Evolutionary conservation across 2,113 vertebrate genomes (phyloP), one percentile per base, ranked within the genome.

Genomic region (Pangasianodon hypophthalmus): DNA sequence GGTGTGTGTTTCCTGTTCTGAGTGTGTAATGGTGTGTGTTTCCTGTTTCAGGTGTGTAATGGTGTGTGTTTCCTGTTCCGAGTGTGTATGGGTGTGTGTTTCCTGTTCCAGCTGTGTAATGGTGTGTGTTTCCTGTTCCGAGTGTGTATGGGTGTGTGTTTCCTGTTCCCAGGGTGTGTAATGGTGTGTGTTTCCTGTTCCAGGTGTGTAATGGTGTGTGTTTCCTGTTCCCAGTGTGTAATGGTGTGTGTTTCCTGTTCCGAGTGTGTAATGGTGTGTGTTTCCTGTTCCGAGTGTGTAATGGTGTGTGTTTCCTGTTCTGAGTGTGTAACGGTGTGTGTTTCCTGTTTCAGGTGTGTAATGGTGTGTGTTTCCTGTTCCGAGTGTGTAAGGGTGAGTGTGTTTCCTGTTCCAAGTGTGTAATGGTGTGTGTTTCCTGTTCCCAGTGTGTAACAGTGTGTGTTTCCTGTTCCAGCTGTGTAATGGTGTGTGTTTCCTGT

Each of bases 241-340:
- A 32, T 10, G 3, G 67, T 69, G 67, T 73, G 69, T 73, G 37
- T 73, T 32, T 2, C 2, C 26, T n/a, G n/a, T 32, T 69, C n/a
- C n/a, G 32, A 29, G 2, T 32, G 29, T 64, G 60, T 64, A 29
- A 64, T 16, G 56, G 75, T 87, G 89, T 52, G 62, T 82, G 89
- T 58, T 18, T 8, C 14, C 56, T 58, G 56, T 58, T 58, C 13
- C 56, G 18, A 2, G 67, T 46, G 44, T 46, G 44, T 46, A 46
- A 46, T 98, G 0, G 98, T 98, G 94, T 99, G 98, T 86, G n/a
- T n/a, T 99, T 99, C 14, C n/a, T 73, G 32, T 73, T 73, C 32
- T 4, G 18, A n/a, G n/a, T 73, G 69, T 73, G 69, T 32, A 73
- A 19, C 16, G 32, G 11, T 1, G 67, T 32, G n/a, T 46, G n/a